These are phyloP conservation scores for Drosophila nigromelanica DNA, from an alignment of 1,140 invertebrate species.

Conservation along the genomic window DNA sequence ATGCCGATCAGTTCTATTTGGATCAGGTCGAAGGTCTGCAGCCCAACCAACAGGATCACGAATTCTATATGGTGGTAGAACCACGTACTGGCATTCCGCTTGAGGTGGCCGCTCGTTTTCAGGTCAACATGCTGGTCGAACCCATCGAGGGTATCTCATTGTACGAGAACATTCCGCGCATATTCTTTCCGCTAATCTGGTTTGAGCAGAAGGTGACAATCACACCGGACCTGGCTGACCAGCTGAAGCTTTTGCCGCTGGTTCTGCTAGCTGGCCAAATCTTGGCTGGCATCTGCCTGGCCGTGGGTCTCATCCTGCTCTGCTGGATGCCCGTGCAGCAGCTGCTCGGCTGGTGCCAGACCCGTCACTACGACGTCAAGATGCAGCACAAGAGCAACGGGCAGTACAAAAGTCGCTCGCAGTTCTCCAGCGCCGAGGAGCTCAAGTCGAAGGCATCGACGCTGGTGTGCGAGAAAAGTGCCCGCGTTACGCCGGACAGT, in stretches of 20 bases:
- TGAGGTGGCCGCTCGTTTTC: constrained; percentile 89
- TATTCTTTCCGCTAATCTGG: constrained; percentile 91
- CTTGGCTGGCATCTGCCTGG: constrained; percentile 66
- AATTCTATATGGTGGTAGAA: constrained; percentile 90
- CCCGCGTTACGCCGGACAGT: constrained; percentile 50
- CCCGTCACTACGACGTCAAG: constrained; percentile 57
- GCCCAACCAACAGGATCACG: constrained; percentile 88
- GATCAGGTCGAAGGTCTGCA: constrained; percentile 88
- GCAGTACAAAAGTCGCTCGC: constrained; percentile 59
- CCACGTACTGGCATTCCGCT: constrained; percentile 90
- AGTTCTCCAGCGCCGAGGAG: constrained; percentile 67
- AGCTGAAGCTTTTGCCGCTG: constrained; percentile 64
- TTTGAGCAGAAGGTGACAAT: constrained; percentile 89
- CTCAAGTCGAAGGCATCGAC: constrained; percentile 63
- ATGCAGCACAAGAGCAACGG: constrained; percentile 59
- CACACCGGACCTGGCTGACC: constrained; percentile 85
- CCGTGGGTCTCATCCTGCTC: constrained; percentile 70
- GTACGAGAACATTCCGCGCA: constrained; percentile 87
- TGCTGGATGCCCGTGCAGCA: constrained; percentile 65
- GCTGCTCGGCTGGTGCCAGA: constrained; percentile 44
- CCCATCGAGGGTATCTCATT: constrained; percentile 87
- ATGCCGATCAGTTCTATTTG: constrained; percentile 89
- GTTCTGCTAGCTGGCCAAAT: constrained; percentile 70
- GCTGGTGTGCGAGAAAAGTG: constrained; percentile 48
- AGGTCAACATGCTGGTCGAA: constrained; percentile 90